Conservation (phyloP, 2,113 vertebrate species). For the Sebastes schlegelii region DNA sequence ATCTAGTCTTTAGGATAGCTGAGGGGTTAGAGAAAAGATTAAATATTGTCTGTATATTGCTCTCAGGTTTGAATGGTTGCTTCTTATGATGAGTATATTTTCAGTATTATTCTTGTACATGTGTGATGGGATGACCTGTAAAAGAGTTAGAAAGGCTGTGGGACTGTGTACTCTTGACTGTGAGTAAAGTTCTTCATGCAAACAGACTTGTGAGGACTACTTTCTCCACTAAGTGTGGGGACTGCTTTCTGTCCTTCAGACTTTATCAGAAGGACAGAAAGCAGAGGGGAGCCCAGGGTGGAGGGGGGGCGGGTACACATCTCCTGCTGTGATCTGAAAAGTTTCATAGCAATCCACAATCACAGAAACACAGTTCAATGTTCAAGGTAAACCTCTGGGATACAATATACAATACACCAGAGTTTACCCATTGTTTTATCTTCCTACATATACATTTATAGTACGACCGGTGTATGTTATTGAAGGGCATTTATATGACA, state of each 20-base stretch:
- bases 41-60: neutral
- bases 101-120: neutral
- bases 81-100: neutral
- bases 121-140: neutral
- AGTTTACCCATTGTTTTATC: neutral
- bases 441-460: neutral
- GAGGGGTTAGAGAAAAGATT: neutral
- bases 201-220: constrained; percentile 4
- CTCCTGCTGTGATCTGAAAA: constrained; percentile 42
- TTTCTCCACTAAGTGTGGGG: neutral
- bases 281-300: constrained; percentile 27
- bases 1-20: neutral
- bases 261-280: constrained; percentile 47
- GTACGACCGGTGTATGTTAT: neutral
- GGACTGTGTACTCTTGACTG: constrained; percentile 11
- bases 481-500: neutral
- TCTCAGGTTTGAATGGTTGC: neutral
- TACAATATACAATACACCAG: neutral
- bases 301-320: neutral
- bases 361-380: neutral
- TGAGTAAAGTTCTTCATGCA: constrained; percentile 40
- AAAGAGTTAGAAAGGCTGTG: neutral
- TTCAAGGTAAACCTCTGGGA: neutral
- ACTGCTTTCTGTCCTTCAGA: neutral
- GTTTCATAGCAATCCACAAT: neutral